These are phyloP conservation scores for Lithophane semibrunnea DNA, from an alignment of 2,888 invertebrate species.

Conservation along the genomic window DNA sequence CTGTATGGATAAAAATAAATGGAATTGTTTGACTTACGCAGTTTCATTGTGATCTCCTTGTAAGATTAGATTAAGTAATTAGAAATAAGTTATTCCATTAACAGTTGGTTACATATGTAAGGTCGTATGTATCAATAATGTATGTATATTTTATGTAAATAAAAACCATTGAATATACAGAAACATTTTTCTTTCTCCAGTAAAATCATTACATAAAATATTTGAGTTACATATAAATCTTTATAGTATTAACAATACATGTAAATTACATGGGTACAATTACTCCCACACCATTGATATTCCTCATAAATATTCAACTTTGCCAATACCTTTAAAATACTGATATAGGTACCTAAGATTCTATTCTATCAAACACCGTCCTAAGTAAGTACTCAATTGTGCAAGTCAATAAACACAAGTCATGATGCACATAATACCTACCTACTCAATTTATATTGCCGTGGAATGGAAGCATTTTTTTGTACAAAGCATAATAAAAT, in stretches of 20 bases:
- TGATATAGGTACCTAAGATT: neutral
- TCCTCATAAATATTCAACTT: neutral
- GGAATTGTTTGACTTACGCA: constrained; percentile 81
- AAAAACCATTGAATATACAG: constrained; percentile 72
- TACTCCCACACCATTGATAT: neutral
- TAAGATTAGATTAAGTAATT: constrained; percentile 67
- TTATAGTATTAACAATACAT: neutral
- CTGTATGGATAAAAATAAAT: constrained; percentile 87
- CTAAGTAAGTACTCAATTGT: no score
- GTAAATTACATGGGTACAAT: neutral
- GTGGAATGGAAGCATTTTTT: no score
- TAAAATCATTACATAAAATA: constrained; percentile 37
- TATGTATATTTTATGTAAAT: constrained; percentile 80
- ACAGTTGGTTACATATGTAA: constrained; percentile 60
- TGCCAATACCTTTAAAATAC: neutral
- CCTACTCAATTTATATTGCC: no score
- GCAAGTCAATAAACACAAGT: no score
- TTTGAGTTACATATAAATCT: constrained; percentile 39
- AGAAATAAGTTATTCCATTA: constrained; percentile 54
- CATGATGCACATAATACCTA: no score
- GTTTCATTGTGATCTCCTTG: constrained; percentile 87
- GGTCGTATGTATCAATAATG: constrained; percentile 68
- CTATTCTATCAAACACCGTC: no score
- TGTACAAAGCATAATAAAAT: no score
- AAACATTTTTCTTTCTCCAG: constrained; percentile 67